Conservation (phyloP, 2,888 invertebrate genomes). For the Synergus gifuensis region DNA sequence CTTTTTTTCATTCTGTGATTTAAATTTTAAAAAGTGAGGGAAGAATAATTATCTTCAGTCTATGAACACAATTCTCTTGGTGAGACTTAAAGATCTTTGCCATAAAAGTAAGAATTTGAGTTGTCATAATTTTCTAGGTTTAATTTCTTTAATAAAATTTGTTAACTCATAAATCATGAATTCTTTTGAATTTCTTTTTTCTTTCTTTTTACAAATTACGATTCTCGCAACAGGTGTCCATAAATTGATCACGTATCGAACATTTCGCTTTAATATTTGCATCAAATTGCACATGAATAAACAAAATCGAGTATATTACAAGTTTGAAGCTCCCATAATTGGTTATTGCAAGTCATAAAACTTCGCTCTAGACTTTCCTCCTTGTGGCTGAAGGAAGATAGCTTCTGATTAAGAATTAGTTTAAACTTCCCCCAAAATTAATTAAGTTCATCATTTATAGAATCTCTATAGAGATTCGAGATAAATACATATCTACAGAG, state of each 20-base stretch:
- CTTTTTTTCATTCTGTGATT: neutral
- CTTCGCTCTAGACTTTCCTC: slow-evolving; percentile 45
- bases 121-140: too few relatives aligned
- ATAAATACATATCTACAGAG: slow-evolving; percentile 21
- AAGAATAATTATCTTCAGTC: neutral
- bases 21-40: neutral
- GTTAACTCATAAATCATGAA: slow-evolving; percentile 2
- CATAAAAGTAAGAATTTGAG: too few relatives aligned
- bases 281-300: neutral
- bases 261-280: neutral
- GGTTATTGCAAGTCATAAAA: slow-evolving; percentile 40
- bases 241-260: neutral
- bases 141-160: neutral
- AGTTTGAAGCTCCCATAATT: neutral
- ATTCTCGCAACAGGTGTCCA: slow-evolving; percentile 4
- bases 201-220: too few relatives aligned
- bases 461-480: slow-evolving; percentile 7
- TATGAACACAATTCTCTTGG: too few relatives aligned
- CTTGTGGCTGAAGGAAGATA: slow-evolving; percentile 18
- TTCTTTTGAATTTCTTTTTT: neutral
- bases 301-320: neutral
- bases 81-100: too few relatives aligned
- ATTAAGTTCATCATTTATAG: slow-evolving; percentile 17
- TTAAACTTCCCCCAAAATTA: slow-evolving; percentile 21
- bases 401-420: slow-evolving; percentile 52